phyloP scores from a whole-genome alignment of 2,797 vertebrate genomes.

The Erethizon dorsatum region DNA sequence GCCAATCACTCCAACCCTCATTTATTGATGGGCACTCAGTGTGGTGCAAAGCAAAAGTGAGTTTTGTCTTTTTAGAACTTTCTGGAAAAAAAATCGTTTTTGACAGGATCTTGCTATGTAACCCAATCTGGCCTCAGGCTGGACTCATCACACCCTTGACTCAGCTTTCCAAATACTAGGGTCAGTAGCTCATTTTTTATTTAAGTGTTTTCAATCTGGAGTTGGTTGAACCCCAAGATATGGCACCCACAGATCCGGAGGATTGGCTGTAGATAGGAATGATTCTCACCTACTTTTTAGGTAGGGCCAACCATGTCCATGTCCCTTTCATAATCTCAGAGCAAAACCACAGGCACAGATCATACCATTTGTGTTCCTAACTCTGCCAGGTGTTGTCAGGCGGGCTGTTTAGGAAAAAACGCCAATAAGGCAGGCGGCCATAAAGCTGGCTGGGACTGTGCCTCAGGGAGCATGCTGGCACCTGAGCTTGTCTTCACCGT shows the following conservation, averaged over 20 bases:
- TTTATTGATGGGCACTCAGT: neutral
- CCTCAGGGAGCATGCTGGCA: neutral
- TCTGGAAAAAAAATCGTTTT: neutral
- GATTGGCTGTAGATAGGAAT: too few relatives aligned
- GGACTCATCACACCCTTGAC: neutral
- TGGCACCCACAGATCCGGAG: too few relatives aligned
- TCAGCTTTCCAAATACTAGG: neutral
- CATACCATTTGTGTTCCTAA: neutral
- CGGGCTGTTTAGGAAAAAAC: neutral
- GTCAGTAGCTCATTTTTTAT: neutral
- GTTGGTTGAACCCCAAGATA: neutral
- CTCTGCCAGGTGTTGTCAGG: neutral
- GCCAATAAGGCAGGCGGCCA: neutral
- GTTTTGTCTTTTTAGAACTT: neutral
- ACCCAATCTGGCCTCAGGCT: neutral
- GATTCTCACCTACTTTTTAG: neutral
- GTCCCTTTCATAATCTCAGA: neutral
- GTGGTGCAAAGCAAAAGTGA: neutral
- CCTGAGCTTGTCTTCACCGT: neutral
- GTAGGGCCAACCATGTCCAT: conserved; percentile 2
- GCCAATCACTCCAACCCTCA: neutral
- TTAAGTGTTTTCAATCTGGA: neutral
- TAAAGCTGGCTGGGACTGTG: conserved; percentile 48
- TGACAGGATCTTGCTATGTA: neutral
- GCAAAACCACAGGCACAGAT: neutral